These are phyloP conservation scores for Otus sunia DNA, from an alignment of 2,113 vertebrate genomes.

Conservation along the genomic window DNA sequence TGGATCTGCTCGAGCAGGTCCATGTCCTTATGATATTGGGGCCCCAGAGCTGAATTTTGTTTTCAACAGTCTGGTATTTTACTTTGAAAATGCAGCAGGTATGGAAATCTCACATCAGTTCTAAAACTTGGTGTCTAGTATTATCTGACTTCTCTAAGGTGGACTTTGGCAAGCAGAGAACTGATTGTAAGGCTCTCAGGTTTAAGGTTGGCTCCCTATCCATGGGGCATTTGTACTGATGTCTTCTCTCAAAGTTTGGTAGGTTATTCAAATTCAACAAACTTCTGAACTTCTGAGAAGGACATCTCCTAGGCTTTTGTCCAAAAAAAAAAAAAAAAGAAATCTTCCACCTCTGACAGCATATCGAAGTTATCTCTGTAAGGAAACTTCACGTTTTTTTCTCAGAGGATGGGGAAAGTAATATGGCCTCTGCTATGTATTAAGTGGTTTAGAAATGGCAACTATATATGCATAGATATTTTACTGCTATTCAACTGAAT, in stretches of 20 bases:
- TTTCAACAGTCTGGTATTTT: not conserved
- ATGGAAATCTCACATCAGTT: rapidly evolving
- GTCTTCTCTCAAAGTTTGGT: not conserved
- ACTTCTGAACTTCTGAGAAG: not conserved
- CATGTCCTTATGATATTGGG: too few species aligned
- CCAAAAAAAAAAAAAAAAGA: not conserved
- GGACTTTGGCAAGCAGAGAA: not conserved
- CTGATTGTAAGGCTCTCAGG: not conserved
- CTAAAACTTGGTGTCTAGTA: not conserved
- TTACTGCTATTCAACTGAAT: not conserved
- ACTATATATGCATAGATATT: not conserved
- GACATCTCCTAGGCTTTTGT: not conserved
- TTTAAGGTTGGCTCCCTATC: not conserved
- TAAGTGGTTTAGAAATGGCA: not conserved
- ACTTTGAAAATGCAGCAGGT: not conserved
- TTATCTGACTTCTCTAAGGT: not conserved
- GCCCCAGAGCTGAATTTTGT: not conserved
- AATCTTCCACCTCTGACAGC: not conserved
- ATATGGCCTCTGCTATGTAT: not conserved
- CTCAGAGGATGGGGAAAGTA: not conserved
- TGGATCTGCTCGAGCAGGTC: too few species aligned
- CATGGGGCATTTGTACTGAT: not conserved
- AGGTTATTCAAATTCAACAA: not conserved
- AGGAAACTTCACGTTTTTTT: not conserved
- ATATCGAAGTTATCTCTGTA: not conserved